Evolutionary conservation across 1,140 invertebrate species (phyloP).

Genomic region (Drosophila subpulchrella): DNA sequence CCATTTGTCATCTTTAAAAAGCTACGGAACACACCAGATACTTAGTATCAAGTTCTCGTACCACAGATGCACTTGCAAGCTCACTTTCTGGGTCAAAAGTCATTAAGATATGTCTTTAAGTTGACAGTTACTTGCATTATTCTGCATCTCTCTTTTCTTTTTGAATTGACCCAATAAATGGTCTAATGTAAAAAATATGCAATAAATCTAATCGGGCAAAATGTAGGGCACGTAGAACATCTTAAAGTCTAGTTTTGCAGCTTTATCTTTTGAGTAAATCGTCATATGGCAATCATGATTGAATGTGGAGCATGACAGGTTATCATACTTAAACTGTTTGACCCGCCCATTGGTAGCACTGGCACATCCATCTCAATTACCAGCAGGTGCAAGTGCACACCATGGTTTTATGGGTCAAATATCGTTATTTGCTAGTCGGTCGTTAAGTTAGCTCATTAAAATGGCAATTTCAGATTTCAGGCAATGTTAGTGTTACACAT

Average conservation of each 20-base stretch:
- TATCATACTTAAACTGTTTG: neutral
- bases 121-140: neutral
- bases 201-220: neutral
- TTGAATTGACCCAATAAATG: neutral
- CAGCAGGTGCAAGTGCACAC: conserved; percentile 31
- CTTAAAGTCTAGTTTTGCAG: neutral
- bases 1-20: no score
- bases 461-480: conserved; percentile 11
- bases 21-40: no score
- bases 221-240: neutral
- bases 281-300: conserved; percentile 2
- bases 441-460: conserved; percentile 12
- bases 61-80: no score
- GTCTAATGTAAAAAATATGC: neutral
- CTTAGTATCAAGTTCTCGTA: no score
- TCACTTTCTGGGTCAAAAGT: neutral
- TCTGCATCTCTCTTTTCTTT: neutral
- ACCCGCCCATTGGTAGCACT: conserved; percentile 1
- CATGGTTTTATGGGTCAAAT: conserved; percentile 37
- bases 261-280: neutral
- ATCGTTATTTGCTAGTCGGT: conserved; percentile 1
- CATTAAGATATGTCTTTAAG: neutral
- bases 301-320: neutral
- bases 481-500: conserved; percentile 1
- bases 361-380: conserved; percentile 24